Percentiles rank a stretch among this genome's conserved stretches.
Evolutionary conservation across 37 sponge, comb jelly and placozoan genomes (phyloP).

Genomic region (Ianthella basta): DNA sequence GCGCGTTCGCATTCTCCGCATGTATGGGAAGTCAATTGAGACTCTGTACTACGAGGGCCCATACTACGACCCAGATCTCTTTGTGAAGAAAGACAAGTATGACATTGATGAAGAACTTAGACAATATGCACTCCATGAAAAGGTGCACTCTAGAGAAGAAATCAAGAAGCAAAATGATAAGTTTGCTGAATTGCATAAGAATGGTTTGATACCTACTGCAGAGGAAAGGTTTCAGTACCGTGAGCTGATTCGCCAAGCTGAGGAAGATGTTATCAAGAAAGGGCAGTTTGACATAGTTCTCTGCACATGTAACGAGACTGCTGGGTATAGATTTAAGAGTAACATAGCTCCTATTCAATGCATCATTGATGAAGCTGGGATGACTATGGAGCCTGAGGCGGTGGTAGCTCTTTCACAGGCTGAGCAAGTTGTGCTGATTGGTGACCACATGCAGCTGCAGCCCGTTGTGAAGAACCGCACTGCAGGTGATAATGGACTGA

Average conservation of each 20-base stretch:
- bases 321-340: constrained; percentile 31
- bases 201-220: no score
- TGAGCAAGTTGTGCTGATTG: constrained; percentile 67
- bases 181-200: no score
- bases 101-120: constrained; percentile 12
- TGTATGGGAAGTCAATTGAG: constrained; percentile 55
- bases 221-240: no score
- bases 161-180: no score
- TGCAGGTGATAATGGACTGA: constrained; percentile 58
- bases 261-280: no score
- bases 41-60: constrained; percentile 43
- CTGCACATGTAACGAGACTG: constrained; percentile 65
- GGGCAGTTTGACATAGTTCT: constrained; percentile 15
- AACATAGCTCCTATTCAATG: constrained; percentile 35
- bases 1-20: constrained; percentile 45
- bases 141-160: constrained; percentile 3
- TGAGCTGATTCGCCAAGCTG: no score
- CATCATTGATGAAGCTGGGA: constrained; percentile 78
- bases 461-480: neutral
- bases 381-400: constrained; percentile 72
- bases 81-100: constrained; percentile 3
- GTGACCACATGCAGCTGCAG: constrained; percentile 73
- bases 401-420: constrained; percentile 50
- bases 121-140: constrained; percentile 42
- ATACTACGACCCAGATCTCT: constrained; percentile 2